Evolutionary conservation across 2,888 invertebrate genomes (phyloP).

Genomic region (Rhamnusium bicolor): DNA sequence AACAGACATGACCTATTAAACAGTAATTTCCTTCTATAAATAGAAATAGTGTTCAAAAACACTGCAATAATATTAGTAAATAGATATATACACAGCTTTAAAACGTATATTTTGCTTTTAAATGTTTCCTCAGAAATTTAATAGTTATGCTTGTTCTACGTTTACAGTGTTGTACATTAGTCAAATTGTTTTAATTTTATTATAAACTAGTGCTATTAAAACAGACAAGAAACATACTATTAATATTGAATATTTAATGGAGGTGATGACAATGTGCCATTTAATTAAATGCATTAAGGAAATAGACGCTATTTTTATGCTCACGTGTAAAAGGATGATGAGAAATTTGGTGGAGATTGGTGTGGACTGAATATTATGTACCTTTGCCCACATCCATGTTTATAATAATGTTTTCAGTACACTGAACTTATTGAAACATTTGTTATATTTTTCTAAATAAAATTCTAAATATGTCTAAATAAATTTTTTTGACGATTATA

Average conservation of each 20-base stretch:
- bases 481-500: too few relatives aligned
- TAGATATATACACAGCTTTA: not conserved
- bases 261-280: not conserved
- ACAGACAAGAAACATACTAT: conserved; percentile 4
- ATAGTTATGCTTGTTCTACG: not conserved
- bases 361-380: too few relatives aligned
- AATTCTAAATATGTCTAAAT: too few relatives aligned
- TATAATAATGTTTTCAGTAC: too few relatives aligned
- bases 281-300: not conserved
- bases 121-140: not conserved
- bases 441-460: too few relatives aligned
- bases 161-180: not conserved
- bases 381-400: too few relatives aligned
- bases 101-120: not conserved
- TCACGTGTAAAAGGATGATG: not conserved
- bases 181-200: not conserved
- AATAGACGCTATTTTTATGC: not conserved
- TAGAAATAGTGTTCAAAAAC: not conserved
- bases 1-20: too few relatives aligned
- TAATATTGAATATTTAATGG: conserved; percentile 12
- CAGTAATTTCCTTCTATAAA: not conserved
- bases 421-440: too few relatives aligned
- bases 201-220: not conserved
- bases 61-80: not conserved
- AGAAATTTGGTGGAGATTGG: too few relatives aligned